Conservation (phyloP, 30 jellyfish, hydroid and myxozoan genomes). For the Aurelia coerulea region DNA sequence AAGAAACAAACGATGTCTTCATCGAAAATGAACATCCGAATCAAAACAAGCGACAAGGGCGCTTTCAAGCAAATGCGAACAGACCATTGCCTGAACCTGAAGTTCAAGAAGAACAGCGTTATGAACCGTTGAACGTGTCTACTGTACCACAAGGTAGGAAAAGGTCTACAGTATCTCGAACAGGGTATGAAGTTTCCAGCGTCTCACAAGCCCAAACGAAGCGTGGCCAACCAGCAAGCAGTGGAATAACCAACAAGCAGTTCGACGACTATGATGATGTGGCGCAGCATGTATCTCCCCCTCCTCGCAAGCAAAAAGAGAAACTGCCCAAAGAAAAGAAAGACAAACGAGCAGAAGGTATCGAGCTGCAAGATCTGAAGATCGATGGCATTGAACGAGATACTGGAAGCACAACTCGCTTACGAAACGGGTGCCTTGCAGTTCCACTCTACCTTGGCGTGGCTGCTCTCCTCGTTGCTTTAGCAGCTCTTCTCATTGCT, state of each 20-base stretch:
- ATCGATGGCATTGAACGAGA: background rate
- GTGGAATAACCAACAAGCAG: no score
- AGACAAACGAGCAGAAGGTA: background rate
- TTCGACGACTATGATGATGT: constrained; percentile 10
- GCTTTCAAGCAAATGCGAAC: no score
- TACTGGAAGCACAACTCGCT: background rate
- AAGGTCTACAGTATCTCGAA: no score
- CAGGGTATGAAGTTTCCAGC: no score
- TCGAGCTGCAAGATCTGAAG: constrained; percentile 13
- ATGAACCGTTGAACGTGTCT: constrained; percentile 1
- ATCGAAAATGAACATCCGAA: background rate
- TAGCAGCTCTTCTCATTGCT: constrained; percentile 17
- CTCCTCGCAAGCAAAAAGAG: background rate
- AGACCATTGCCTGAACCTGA: background rate
- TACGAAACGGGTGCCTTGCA: background rate
- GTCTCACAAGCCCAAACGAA: no score
- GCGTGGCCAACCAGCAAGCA: no score
- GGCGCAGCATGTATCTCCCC: no score
- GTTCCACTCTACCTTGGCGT: background rate
- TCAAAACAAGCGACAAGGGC: no score
- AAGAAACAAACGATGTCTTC: background rate
- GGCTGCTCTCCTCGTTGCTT: constrained; percentile 4
- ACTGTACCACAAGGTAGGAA: background rate
- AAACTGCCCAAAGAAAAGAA: background rate
- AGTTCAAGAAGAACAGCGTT: constrained; percentile 6